A percentile compares a stretch with the other conserved stretches of the same genome.
Conservation (phyloP, 2,888 invertebrate genomes). For the Chironomus tentans region DNA sequence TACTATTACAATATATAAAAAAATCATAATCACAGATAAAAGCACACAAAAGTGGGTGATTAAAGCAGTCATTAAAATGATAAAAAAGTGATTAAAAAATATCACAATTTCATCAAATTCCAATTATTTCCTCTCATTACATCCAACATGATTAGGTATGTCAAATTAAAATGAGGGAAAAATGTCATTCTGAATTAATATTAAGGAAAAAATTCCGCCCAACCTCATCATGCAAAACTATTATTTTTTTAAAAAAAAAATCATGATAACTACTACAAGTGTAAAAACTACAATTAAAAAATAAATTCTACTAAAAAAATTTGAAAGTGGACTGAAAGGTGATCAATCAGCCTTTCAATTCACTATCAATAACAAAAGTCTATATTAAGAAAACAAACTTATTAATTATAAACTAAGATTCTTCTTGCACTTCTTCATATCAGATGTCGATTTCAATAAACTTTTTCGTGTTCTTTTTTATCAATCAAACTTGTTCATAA, state of each 20-base stretch:
- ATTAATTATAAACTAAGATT: no score
- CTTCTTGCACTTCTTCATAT: no score
- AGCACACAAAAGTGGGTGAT: background rate
- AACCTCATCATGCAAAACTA: background rate
- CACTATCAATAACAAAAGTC: no score
- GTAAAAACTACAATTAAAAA: background rate
- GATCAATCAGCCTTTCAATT: no score
- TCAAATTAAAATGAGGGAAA: no score
- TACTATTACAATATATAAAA: background rate
- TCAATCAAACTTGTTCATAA: background rate
- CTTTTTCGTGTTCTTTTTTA: background rate
- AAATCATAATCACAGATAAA: background rate
- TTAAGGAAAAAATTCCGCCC: background rate
- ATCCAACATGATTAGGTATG: no score
- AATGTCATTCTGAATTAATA: no score
- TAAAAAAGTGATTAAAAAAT: background rate
- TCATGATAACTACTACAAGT: background rate
- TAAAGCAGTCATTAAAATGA: background rate
- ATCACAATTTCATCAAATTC: background rate
- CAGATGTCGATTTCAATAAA: background rate
- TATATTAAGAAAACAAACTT: no score
- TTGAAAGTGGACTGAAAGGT: background rate
- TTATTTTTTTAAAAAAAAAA: background rate
- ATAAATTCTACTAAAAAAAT: background rate
- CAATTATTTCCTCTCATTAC: background rate